Evolutionary conservation across 2,888 invertebrate genomes (phyloP).

Genomic region (Andrena praecox): DNA sequence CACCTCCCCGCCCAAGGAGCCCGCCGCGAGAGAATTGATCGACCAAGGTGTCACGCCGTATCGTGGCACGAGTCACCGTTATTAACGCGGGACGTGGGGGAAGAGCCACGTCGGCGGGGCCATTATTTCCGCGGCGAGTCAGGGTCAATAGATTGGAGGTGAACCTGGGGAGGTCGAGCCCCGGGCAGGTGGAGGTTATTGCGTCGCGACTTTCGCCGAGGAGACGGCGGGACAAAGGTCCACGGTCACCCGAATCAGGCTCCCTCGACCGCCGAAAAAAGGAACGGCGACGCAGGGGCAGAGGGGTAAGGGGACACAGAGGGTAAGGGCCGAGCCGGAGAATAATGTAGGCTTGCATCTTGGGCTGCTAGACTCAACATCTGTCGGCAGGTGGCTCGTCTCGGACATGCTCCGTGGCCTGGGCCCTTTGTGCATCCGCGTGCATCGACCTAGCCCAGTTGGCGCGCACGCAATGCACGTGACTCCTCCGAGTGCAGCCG

Average conservation of each 20-base stretch:
- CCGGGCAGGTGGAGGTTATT: constrained; percentile 64
- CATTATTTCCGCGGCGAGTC: constrained; percentile 26
- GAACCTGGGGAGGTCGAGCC: constrained; percentile 54
- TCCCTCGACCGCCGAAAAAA: constrained; percentile 14
- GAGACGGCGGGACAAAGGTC: constrained; percentile 63
- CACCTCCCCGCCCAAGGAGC: neutral
- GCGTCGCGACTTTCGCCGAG: constrained; percentile 61
- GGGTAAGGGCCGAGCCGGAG: constrained; percentile 50
- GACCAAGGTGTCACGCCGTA: constrained; percentile 6
- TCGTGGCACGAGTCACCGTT: constrained; percentile 15
- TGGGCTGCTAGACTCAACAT: constrained; percentile 78
- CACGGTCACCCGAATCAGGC: constrained; percentile 55
- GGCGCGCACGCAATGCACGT: constrained; percentile 73
- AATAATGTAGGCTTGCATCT: constrained; percentile 69
- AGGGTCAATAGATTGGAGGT: constrained; percentile 53
- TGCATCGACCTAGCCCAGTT: constrained; percentile 74
- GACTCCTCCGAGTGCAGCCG: constrained; percentile 68
- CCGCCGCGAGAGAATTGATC: constrained; percentile 6
- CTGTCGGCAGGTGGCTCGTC: constrained; percentile 82
- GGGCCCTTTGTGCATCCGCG: constrained; percentile 76
- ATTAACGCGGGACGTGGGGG: neutral
- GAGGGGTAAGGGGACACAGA: constrained; percentile 7
- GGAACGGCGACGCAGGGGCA: constrained; percentile 1
- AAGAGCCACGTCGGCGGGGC: neutral
- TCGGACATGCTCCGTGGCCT: constrained; percentile 72